phyloP scores from a whole-genome alignment of 2,888 invertebrate genomes.

The Oscheius sp. region DNA sequence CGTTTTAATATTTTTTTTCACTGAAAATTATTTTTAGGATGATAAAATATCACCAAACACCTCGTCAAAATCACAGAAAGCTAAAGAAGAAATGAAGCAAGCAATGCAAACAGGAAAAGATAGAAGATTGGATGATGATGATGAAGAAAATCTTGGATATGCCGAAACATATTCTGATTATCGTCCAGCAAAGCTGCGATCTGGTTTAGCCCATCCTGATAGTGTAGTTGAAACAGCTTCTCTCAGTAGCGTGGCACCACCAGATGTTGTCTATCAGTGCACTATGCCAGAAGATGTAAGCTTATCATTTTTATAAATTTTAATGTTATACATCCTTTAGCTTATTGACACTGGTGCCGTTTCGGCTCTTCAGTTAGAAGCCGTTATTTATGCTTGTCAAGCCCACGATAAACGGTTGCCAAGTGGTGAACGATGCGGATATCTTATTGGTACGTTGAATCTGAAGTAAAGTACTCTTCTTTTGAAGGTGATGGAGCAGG shows the following conservation, averaged over 20 bases:
- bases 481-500: constrained; percentile 92
- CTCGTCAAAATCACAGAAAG: constrained; percentile 51
- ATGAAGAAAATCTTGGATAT: constrained; percentile 93
- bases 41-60: not conserved
- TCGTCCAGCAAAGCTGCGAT: constrained; percentile 87
- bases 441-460: constrained; percentile 83
- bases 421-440: constrained; percentile 85
- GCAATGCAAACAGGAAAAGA: constrained; percentile 54
- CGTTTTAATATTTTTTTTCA: not conserved
- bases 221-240: constrained; percentile 98
- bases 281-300: constrained; percentile 82
- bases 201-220: constrained; percentile 94
- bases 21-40: not conserved
- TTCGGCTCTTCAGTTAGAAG: constrained; percentile 95
- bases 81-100: constrained; percentile 60
- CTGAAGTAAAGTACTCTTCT: not conserved
- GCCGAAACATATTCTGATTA: constrained; percentile 98
- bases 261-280: constrained; percentile 78
- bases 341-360: constrained; percentile 84
- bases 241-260: constrained; percentile 80
- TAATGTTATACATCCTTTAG: constrained; percentile 36
- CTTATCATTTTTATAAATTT: constrained; percentile 6
- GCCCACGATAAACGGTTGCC: constrained; percentile 88
- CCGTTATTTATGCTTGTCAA: constrained; percentile 95
- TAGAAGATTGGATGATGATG: constrained; percentile 53